phyloP scores from a whole-genome alignment of 92 coral and sea anemone species.

The Nematostella vectensis region DNA sequence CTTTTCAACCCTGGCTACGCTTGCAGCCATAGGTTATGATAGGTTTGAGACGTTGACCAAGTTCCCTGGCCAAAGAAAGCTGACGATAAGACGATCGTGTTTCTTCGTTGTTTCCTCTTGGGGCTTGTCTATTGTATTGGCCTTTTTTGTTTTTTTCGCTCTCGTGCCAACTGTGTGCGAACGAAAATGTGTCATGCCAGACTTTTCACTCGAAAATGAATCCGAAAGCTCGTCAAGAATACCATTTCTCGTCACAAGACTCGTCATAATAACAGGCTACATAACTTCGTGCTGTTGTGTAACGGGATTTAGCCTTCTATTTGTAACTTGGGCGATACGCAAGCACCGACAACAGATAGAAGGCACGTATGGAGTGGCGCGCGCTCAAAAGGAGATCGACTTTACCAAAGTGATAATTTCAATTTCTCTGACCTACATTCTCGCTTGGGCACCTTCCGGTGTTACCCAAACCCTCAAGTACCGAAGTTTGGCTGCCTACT shows the following conservation, averaged over 20 bases:
- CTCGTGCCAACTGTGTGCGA: background rate
- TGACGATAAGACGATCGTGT: background rate
- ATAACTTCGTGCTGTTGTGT: background rate
- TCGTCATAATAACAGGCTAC: background rate
- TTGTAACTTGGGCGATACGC: background rate
- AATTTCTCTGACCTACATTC: background rate
- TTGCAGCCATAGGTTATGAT: background rate
- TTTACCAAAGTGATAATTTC: background rate
- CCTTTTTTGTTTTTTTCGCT: background rate
- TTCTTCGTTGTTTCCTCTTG: background rate
- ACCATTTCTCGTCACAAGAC: no score
- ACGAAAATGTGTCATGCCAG: background rate
- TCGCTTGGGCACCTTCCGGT: background rate
- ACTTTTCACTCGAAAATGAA: no score
- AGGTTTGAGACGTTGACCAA: background rate
- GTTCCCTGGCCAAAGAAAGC: background rate
- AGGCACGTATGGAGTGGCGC: background rate
- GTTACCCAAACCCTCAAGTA: background rate
- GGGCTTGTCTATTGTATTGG: background rate
- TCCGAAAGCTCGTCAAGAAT: no score
- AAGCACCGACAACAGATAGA: background rate
- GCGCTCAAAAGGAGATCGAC: background rate
- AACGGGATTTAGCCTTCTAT: background rate
- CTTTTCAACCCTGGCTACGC: background rate
- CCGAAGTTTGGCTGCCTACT: background rate